Percentiles rank a stretch among this genome's conserved stretches.
Evolutionary conservation across 2,888 invertebrate species (phyloP).

Genomic region (Eulithis prunata): DNA sequence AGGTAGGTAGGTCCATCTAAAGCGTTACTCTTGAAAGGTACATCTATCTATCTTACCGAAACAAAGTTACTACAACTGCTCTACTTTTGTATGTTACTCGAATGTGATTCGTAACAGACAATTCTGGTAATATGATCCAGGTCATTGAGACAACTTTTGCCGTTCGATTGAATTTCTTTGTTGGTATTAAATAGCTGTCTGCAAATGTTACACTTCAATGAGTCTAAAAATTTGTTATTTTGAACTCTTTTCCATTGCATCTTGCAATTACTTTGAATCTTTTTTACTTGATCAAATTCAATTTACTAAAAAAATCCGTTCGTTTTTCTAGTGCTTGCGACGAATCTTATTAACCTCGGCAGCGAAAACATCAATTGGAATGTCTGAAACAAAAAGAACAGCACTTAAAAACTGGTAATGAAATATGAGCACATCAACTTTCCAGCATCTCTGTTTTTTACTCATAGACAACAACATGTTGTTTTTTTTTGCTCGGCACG

Average conservation of each 20-base stretch:
- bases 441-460: constrained; percentile 39
- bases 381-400: constrained; percentile 14
- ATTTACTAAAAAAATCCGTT: too few relatives aligned
- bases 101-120: constrained; percentile 13
- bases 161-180: constrained; percentile 35
- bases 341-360: not conserved
- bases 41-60: too few relatives aligned
- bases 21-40: too few relatives aligned
- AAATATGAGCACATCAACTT: constrained; percentile 32
- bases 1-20: too few relatives aligned
- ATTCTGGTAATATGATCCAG: constrained; percentile 35
- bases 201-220: constrained; percentile 26
- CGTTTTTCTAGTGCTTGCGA: too few relatives aligned
- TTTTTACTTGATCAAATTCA: too few relatives aligned
- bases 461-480: constrained; percentile 54
- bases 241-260: not conserved
- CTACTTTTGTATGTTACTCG: not conserved
- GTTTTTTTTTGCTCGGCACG: constrained; percentile 67
- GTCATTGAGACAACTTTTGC: constrained; percentile 33
- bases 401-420: constrained; percentile 30
- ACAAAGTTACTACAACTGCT: not conserved
- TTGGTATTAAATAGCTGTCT: constrained; percentile 33
- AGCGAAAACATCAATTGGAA: constrained; percentile 1
- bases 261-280: too few relatives aligned
- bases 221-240: not conserved